Evolutionary conservation across 2,113 vertebrate genomes (phyloP).

Genomic region (Otus sunia): DNA sequence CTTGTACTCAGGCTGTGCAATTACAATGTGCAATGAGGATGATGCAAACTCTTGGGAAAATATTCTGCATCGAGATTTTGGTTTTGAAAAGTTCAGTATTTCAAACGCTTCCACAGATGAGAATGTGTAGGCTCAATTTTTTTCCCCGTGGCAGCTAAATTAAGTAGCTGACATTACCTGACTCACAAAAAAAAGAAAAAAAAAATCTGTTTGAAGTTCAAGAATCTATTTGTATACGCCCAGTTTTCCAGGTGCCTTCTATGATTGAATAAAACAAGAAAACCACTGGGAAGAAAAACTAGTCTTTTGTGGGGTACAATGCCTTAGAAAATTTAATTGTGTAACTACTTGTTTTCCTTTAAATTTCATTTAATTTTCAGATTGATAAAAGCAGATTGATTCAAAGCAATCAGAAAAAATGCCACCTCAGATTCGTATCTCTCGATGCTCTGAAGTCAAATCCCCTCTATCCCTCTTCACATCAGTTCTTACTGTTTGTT

Average conservation of each 20-base stretch:
- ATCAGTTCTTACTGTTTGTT: neutral
- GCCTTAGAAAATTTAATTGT: neutral
- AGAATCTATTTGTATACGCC: neutral
- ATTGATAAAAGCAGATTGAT: neutral
- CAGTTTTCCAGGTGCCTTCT: neutral
- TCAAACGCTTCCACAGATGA: neutral
- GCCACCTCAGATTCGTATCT: neutral
- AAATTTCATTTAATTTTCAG: neutral
- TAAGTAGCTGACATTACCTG: neutral
- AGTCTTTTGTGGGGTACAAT: accelerated
- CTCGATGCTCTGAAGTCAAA: neutral
- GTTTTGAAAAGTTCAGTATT: neutral
- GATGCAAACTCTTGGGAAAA: slow-evolving; percentile 1
- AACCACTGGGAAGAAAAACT: accelerated
- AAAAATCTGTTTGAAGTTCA: neutral
- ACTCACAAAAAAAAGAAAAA: neutral
- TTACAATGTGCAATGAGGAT: slow-evolving; percentile 9
- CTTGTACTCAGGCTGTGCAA: slow-evolving; percentile 46
- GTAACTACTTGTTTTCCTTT: neutral
- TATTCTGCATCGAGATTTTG: neutral
- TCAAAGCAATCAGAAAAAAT: neutral
- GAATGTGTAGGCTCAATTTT: accelerated
- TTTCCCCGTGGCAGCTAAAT: neutral
- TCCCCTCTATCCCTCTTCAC: neutral
- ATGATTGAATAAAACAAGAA: neutral